Percentiles rank a stretch among this genome's conserved stretches.
phyloP scores from a whole-genome alignment of 2,113 vertebrate species.

The Carassius auratus region DNA sequence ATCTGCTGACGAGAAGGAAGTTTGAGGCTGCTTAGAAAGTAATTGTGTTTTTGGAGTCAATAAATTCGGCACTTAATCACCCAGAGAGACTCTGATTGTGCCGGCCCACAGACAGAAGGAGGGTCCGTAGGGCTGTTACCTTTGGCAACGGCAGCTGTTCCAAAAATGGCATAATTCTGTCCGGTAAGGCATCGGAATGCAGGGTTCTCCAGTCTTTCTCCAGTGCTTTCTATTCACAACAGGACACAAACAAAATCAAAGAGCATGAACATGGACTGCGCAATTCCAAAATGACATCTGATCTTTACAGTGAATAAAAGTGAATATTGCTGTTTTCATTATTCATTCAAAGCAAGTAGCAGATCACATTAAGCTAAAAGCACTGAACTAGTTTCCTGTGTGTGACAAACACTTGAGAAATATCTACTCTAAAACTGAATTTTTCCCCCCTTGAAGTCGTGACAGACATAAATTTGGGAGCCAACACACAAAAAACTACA shows the following conservation, averaged over 20 bases:
- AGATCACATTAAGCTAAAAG: constrained; percentile 41
- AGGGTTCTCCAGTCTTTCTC: constrained; percentile 79
- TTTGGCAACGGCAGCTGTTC: constrained; percentile 78
- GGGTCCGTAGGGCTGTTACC: constrained; percentile 82
- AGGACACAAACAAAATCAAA: constrained; percentile 18
- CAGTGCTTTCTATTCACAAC: constrained; percentile 74
- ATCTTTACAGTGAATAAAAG: constrained; percentile 10
- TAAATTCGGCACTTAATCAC: constrained; percentile 86
- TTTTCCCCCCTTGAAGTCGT: background rate
- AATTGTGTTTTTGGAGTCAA: constrained; percentile 85
- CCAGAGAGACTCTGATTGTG: constrained; percentile 69
- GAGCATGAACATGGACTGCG: background rate
- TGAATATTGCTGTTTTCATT: constrained; percentile 32
- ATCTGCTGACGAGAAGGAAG: constrained; percentile 85
- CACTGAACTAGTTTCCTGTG: constrained; percentile 14
- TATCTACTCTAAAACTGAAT: constrained; percentile 37
- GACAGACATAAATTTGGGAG: background rate
- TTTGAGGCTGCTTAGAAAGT: constrained; percentile 80
- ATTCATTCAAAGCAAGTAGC: constrained; percentile 37
- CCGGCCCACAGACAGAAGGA: constrained; percentile 65
- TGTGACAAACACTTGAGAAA: constrained; percentile 23
- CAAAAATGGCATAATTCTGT: constrained; percentile 69
- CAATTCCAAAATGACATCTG: background rate
- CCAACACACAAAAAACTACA: background rate
- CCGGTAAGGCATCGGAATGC: constrained; percentile 71